Base-by-base conservation (phyloP, 2,888 invertebrate species). In the Stegophylla sp. region DNA sequence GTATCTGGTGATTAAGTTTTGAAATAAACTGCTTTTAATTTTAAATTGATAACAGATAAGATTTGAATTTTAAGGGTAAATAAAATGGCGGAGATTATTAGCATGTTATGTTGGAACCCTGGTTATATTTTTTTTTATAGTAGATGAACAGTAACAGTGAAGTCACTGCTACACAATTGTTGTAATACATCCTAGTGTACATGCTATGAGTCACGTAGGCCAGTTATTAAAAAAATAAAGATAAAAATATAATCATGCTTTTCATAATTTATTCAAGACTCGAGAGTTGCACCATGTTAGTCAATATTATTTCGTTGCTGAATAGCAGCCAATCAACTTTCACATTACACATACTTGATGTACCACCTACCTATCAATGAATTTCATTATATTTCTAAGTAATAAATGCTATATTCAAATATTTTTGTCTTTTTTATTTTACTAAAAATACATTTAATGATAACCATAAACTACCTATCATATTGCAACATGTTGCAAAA, bases 61-160 rank as follows among this genome's bases (percentile, higher is more conserved):
- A 26, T 59, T 59, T 59, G 15, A 59, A 59, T 59, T 26, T 59
- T 13, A 23, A 23, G 13, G 26, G 26, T 3, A 23, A 61, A 20
- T 59, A 17, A 17, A 17, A 61, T 59, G 15, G 23, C 59, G 10
- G 10, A 26, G 13, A 28, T 26, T 59, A 59, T 59, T n/a, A 26
- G 12, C 10, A n/a, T 64, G 41, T 64, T 64, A 41, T 64, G 64
- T 64, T 64, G 64, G 64, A n/a, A 41, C 13, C 1, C 64, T 5
- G 41, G 34, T 20, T 41, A n/a, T n/a, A n/a, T n/a, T n/a, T n/a
- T n/a, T n/a, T n/a, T n/a, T n/a, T n/a, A n/a, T n/a, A 41, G n/a
- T 20, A 0, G 63, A n/a, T n/a, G n/a, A n/a, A n/a, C n/a, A n/a
- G n/a, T n/a, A n/a, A n/a, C n/a, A n/a, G 34, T 4, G 34, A 61